phyloP scores from a whole-genome alignment of 2,888 invertebrate genomes.

The Phortica magna region DNA sequence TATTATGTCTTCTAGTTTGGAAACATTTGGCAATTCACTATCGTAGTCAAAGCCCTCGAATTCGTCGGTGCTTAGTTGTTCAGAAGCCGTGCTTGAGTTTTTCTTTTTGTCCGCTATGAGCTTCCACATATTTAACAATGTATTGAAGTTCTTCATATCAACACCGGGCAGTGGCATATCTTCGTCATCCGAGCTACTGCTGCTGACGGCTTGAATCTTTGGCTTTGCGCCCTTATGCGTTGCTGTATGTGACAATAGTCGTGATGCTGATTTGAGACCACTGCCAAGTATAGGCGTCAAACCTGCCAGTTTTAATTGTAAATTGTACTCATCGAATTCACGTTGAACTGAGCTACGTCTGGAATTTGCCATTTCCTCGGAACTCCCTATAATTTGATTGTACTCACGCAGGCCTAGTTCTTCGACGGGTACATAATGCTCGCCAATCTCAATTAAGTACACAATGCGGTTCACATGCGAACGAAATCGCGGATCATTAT shows the following conservation, averaged over 20 bases:
- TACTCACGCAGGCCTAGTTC: conserved; percentile 88
- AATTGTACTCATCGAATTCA: conserved; percentile 64
- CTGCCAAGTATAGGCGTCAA: conserved; percentile 64
- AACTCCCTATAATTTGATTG: conserved; percentile 69
- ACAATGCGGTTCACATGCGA: conserved; percentile 96
- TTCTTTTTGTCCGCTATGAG: conserved; percentile 70
- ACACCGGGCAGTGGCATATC: conserved; percentile 48
- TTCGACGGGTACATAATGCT: conserved; percentile 94
- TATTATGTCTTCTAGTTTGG: not conserved
- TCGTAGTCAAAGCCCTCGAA: conserved; percentile 59
- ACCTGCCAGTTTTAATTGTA: conserved; percentile 61
- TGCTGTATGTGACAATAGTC: conserved; percentile 29
- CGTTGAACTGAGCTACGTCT: conserved; percentile 69
- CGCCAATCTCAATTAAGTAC: conserved; percentile 93
- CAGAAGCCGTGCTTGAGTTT: conserved; percentile 40
- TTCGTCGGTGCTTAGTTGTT: conserved; percentile 42
- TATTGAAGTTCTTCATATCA: conserved; percentile 59
- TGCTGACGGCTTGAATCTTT: conserved; percentile 71
- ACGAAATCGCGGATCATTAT: conserved; percentile 90
- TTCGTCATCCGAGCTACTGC: conserved; percentile 70
- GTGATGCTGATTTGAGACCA: conserved; percentile 56
- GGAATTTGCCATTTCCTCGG: conserved; percentile 63
- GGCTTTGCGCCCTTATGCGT: conserved; percentile 48
- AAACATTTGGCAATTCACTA: conserved; percentile 51
- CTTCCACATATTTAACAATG: conserved; percentile 70